These are phyloP conservation scores for Diorhabda elongata DNA, from an alignment of 1,140 invertebrate species.

Conservation along the genomic window DNA sequence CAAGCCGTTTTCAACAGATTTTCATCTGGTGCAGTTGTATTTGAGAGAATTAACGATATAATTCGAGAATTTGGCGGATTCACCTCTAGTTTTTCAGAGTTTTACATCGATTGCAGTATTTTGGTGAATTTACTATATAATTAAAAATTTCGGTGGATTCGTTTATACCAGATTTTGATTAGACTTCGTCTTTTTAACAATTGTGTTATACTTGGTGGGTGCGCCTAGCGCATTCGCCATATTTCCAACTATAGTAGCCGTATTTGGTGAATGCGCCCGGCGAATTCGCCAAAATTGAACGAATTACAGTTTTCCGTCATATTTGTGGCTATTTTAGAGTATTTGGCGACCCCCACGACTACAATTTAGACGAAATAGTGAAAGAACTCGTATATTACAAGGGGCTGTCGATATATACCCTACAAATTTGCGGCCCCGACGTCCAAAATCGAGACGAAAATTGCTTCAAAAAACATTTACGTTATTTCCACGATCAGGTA, in stretches of 20 bases:
- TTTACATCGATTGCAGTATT: background rate
- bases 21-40: background rate
- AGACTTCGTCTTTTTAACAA: no score
- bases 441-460: conserved; percentile 45
- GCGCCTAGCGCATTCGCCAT: no score
- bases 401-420: conserved; percentile 60
- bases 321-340: conserved; percentile 45
- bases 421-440: conserved; percentile 56
- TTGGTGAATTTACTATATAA: no score
- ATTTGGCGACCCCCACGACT: conserved; percentile 61
- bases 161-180: no score
- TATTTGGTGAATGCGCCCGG: no score
- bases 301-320: background rate
- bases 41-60: background rate
- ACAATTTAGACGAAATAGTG: conserved; percentile 63
- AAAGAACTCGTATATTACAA: conserved; percentile 64
- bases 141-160: no score
- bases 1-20: background rate
- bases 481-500: conserved; percentile 50
- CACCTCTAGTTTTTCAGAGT: background rate
- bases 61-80: background rate
- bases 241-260: no score
- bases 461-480: conserved; percentile 56
- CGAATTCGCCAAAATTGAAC: no score
- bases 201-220: no score